phyloP scores from a whole-genome alignment of 2,113 vertebrate genomes.

The Antechinus flavipes region DNA sequence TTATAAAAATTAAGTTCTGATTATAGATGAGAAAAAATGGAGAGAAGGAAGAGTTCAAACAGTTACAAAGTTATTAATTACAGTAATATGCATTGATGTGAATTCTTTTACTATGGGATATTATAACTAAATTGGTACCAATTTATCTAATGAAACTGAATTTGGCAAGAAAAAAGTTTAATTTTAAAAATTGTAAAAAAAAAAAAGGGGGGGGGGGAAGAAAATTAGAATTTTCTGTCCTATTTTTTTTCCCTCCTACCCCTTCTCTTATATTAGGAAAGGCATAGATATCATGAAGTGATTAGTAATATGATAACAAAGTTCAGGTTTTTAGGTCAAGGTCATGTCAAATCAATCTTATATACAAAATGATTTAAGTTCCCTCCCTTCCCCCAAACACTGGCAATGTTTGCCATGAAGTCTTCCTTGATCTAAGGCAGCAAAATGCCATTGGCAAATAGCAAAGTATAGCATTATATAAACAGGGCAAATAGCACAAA shows the following conservation, averaged over 20 bases:
- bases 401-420: conserved; percentile 64
- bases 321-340: conserved; percentile 61
- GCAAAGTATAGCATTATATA: conserved; percentile 76
- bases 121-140: background rate
- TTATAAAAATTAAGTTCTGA: conserved; percentile 16
- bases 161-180: background rate
- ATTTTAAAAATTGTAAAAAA: background rate
- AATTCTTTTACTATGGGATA: conserved; percentile 48
- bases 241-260: background rate
- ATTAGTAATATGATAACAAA: conserved; percentile 59
- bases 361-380: conserved; percentile 46
- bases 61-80: conserved; percentile 73
- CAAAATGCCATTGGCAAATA: conserved; percentile 78
- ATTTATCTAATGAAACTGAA: background rate
- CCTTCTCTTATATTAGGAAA: conserved; percentile 36
- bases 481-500: conserved; percentile 77
- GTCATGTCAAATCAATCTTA: conserved; percentile 62
- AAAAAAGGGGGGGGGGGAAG: too few species aligned
- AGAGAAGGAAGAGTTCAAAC: background rate
- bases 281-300: conserved; percentile 44
- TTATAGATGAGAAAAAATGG: background rate
- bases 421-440: conserved; percentile 79
- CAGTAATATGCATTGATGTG: conserved; percentile 59
- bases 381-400: background rate
- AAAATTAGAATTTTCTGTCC: background rate